Conservation (phyloP, 2,888 invertebrate genomes). For the Parelbella ahira region DNA sequence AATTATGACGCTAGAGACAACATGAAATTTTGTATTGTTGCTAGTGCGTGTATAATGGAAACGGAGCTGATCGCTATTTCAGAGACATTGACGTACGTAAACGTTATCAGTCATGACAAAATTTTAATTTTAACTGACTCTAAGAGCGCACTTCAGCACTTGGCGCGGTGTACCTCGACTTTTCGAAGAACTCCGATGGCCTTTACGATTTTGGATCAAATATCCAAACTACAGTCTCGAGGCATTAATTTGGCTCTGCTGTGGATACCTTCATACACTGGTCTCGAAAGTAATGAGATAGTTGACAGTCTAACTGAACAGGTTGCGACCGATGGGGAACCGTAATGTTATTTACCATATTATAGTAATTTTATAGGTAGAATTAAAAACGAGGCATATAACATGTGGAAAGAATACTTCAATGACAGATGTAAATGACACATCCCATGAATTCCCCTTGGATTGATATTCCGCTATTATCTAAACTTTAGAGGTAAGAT, state of each 20-base stretch:
- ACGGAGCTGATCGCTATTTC: constrained; percentile 26
- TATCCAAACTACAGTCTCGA: background rate
- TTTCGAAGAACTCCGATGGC: constrained; percentile 27
- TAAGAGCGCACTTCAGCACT: constrained; percentile 25
- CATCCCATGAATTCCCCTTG: too few relatives aligned
- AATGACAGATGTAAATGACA: too few relatives aligned
- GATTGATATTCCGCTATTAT: too few relatives aligned
- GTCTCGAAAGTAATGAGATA: too few relatives aligned
- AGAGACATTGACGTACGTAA: constrained; percentile 24
- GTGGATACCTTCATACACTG: constrained; percentile 1
- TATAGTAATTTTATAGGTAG: too few relatives aligned
- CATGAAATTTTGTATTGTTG: constrained; percentile 20
- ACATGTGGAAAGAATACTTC: too few relatives aligned
- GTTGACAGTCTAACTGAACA: too few relatives aligned
- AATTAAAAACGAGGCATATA: too few relatives aligned
- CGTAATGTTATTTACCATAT: too few relatives aligned
- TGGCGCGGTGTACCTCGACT: constrained; percentile 29
- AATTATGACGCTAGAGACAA: constrained; percentile 2
- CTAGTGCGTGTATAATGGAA: constrained; percentile 24
- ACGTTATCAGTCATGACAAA: constrained; percentile 3
- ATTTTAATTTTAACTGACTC: constrained; percentile 26
- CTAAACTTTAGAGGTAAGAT: too few relatives aligned
- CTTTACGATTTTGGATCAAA: constrained; percentile 11
- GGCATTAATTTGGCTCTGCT: background rate
- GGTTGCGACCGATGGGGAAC: background rate